Evolutionary conservation across 1,140 invertebrate genomes (phyloP).

Genomic region (Theocolax elegans): DNA sequence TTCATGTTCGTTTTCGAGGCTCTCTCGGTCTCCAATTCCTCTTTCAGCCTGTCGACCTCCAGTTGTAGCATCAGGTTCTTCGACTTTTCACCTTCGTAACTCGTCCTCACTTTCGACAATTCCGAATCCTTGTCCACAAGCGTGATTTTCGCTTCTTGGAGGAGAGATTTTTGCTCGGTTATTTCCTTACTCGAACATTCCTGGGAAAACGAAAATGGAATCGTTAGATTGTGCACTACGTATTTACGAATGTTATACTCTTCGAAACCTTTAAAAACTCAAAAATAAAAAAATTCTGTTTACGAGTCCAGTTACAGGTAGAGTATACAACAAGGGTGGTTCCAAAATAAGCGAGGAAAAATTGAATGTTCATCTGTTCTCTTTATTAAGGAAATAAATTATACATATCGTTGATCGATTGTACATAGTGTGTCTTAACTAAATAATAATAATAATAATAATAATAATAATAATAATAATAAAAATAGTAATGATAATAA

Average conservation of each 20-base stretch:
- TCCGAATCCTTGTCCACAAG: constrained; percentile 50
- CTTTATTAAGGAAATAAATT: constrained; percentile 63
- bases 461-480: no score
- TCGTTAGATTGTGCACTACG: no score
- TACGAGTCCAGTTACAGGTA: neutral
- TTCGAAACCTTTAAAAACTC: neutral
- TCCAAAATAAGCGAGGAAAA: constrained; percentile 17
- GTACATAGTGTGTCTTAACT: constrained; percentile 52
- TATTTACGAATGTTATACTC: neutral
- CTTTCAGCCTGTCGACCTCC: constrained; percentile 54
- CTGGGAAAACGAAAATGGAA: constrained; percentile 45
- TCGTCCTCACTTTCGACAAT: constrained; percentile 52
- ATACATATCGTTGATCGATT: constrained; percentile 56
- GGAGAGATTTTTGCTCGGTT: constrained; percentile 56
- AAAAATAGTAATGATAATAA: no score
- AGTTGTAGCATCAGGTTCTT: constrained; percentile 57
- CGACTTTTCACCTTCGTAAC: constrained; percentile 54
- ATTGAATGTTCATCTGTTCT: constrained; percentile 44
- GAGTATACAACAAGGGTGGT: constrained; percentile 1
- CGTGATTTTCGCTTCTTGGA: constrained; percentile 58
- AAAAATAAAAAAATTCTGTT: neutral
- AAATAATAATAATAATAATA: no score
- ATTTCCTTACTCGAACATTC: constrained; percentile 65
- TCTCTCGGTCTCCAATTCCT: constrained; percentile 57
- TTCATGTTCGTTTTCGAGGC: constrained; percentile 52